Conservation (phyloP, 2,113 vertebrate genomes). For the Heptranchias perlo region DNA sequence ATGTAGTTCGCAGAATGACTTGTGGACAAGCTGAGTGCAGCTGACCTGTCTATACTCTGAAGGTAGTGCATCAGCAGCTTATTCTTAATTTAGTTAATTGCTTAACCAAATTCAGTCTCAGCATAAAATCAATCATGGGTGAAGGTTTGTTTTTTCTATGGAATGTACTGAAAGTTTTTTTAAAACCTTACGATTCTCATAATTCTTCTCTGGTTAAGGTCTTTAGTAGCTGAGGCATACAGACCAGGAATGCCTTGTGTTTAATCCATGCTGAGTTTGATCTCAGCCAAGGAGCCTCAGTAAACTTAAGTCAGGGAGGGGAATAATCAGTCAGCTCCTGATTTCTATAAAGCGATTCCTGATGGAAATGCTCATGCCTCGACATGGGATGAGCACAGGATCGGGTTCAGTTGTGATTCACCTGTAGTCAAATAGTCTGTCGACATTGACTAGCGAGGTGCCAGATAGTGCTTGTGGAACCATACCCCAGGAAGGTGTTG, state of each 20-base stretch:
- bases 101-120: neutral
- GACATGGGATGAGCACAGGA: neutral
- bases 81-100: conserved; percentile 32
- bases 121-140: conserved; percentile 5
- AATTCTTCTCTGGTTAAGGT: neutral
- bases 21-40: neutral
- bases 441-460: neutral
- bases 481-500: neutral
- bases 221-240: neutral
- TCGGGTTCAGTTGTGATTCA: neutral
- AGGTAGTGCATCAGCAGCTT: conserved; percentile 12
- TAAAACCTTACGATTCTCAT: neutral
- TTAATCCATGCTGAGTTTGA: neutral
- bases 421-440: neutral
- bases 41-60: neutral
- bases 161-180: neutral
- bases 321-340: neutral
- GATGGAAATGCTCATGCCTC: neutral
- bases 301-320: neutral
- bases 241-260: too few relatives aligned
- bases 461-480: neutral
- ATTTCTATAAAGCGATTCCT: neutral
- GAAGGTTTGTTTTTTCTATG: neutral
- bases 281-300: neutral
- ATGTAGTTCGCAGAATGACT: neutral